Evolutionary conservation across 2,113 vertebrate species (phyloP), one percentile per base, ranked within the genome.

Genomic region (Odontophorus gujanensis): DNA sequence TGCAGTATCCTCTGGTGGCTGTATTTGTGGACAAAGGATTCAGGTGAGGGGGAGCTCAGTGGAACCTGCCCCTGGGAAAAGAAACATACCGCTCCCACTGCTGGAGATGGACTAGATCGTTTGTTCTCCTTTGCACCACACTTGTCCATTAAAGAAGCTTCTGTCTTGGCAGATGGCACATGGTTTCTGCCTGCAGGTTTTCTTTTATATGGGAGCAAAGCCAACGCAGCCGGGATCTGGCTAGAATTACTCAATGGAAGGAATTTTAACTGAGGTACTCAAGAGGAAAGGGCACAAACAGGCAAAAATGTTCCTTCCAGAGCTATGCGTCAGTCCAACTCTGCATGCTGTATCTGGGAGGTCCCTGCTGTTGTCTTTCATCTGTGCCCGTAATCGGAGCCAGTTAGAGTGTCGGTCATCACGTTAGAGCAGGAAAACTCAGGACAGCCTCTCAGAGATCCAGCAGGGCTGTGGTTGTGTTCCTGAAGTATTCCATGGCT

Each of bases 81-180:
- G 42, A 68, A 74, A 67, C 91, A 57, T 67, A 38, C 48, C 40
- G 9, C 40, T 89, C 38, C 85, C 89, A 68, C 79, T 81, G 74
- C 81, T 83, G 80, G 81, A 78, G 75, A 61, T 79, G 42, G 77
- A 88, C 57, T 6, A 1, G 62, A 89, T 74, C 63, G 92, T 38
- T 83, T 78, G 58, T 63, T 95, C 62, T 40, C n/a, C 67, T 86
- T 78, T 72, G 48, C 76, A 84, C 85, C 81, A 90, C 57, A 79
- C 63, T 89, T 89, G 65, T 48, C 88, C 63, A 80, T 92, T 91
- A 92, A 92, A 85, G 73, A 50, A 91, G 79, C 68, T 88, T 84
- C 93, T 93, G 81, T 79, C 87, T 95, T 95, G 88, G 91, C 91
- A 95, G 96, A 95, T 96, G 92, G 81, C 47, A 62, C 30, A 40